Percentiles rank a stretch among this genome's conserved stretches.
phyloP scores from a whole-genome alignment of 2,113 vertebrate species.

The Scophthalmus maximus region DNA sequence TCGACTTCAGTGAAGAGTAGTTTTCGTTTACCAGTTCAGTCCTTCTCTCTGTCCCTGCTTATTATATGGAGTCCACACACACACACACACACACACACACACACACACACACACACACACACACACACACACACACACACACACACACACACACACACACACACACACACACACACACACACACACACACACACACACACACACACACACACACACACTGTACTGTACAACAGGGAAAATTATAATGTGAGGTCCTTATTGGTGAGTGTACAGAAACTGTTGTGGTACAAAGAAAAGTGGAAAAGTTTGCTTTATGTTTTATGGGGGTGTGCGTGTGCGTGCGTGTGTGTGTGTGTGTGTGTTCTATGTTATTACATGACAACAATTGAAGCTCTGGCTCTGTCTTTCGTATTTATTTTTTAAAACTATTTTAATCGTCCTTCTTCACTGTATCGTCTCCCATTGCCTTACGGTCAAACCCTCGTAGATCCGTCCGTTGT shows the following conservation, averaged over 20 bases:
- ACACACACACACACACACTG: background rate
- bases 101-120: background rate
- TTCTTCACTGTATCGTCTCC: too few species aligned
- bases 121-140: slow-evolving; percentile 2
- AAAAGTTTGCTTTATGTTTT: background rate
- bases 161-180: background rate
- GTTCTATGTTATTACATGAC: slow-evolving; percentile 44
- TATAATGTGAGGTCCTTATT: slow-evolving; percentile 45
- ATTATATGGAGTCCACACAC: slow-evolving; percentile 38
- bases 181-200: slow-evolving; percentile 17
- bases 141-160: slow-evolving; percentile 15
- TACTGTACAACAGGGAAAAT: slow-evolving; percentile 44
- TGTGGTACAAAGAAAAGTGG: slow-evolving; percentile 25
- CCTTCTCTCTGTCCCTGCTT: slow-evolving; percentile 9
- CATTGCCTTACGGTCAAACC: too few species aligned
- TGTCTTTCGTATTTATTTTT: slow-evolving; percentile 9
- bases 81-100: slow-evolving; percentile 16
- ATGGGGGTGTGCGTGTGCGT: background rate
- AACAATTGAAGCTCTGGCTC: slow-evolving; percentile 26
- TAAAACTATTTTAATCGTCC: too few species aligned
- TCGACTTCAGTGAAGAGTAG: background rate
- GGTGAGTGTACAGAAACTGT: slow-evolving; percentile 33
- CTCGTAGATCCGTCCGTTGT: too few species aligned
- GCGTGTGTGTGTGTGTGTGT: slow-evolving; percentile 4
- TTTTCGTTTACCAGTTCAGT: slow-evolving; percentile 1